A percentile compares a stretch with the other conserved stretches of the same genome.
phyloP scores from a whole-genome alignment of 2,113 vertebrate species.

The Thamnophis sirtalis region DNA sequence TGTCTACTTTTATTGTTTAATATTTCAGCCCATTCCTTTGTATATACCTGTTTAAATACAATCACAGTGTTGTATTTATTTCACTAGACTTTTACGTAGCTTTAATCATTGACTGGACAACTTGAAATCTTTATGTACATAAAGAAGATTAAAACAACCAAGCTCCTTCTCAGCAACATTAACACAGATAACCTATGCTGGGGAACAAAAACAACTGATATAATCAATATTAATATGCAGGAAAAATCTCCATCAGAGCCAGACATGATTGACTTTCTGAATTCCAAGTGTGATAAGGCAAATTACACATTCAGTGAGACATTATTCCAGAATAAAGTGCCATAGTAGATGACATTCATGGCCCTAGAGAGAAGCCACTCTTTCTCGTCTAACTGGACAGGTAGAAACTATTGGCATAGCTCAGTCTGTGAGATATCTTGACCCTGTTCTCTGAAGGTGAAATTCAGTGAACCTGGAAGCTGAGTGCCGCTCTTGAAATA shows the following conservation, averaged over 20 bases:
- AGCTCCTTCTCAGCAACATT: background rate
- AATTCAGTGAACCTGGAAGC: background rate
- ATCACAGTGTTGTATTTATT: background rate
- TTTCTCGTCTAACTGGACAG: background rate
- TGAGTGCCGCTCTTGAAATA: background rate
- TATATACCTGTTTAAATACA: constrained; percentile 63
- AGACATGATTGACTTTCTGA: background rate
- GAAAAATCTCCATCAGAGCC: background rate
- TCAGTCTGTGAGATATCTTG: background rate
- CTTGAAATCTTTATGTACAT: background rate
- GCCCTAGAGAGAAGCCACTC: background rate
- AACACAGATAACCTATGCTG: background rate
- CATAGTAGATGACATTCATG: background rate
- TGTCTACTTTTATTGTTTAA: constrained; percentile 71
- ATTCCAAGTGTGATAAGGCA: background rate
- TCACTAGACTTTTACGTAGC: background rate
- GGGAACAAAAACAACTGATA: background rate
- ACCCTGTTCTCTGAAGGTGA: background rate
- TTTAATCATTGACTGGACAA: background rate
- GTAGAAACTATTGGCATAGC: background rate
- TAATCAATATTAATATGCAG: background rate
- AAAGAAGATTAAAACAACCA: background rate
- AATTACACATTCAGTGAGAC: background rate
- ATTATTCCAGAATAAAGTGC: background rate
- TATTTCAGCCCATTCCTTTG: constrained; percentile 67